phyloP scores from a whole-genome alignment of 1,140 invertebrate genomes.

The Aporrectodea caliginosa region DNA sequence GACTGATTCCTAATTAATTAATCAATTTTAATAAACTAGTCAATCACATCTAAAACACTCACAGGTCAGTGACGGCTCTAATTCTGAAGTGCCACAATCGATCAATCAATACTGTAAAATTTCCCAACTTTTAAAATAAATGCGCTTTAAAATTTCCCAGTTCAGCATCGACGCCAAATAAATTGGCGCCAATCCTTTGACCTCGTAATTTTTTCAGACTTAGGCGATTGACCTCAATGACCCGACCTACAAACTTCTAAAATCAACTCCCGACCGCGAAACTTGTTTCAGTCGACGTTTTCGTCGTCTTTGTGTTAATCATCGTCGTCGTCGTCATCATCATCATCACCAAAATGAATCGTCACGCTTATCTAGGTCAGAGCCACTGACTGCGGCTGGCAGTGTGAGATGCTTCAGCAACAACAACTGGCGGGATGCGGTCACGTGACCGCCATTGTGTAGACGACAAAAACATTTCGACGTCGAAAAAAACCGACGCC shows the following conservation, averaged over 20 bases:
- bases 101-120: too few species aligned
- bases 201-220: not conserved
- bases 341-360: not conserved
- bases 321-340: not conserved
- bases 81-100: too few species aligned
- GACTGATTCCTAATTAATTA: too few species aligned
- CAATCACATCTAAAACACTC: too few species aligned
- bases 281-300: too few species aligned
- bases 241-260: not conserved
- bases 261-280: too few species aligned
- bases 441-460: not conserved
- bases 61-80: too few species aligned
- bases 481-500: not conserved
- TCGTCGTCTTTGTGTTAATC: too few species aligned
- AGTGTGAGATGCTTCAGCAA: too few species aligned
- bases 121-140: too few species aligned
- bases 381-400: not conserved
- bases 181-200: not conserved
- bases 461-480: not conserved
- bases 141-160: too few species aligned
- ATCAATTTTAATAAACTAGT: too few species aligned
- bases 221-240: not conserved
- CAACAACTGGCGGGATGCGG: not conserved
- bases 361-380: not conserved
- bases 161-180: not conserved